Percentiles rank a stretch among this genome's conserved stretches.
Evolutionary conservation across 2,888 invertebrate species (phyloP).

Genomic region (Polydrusus pterygomalis): DNA sequence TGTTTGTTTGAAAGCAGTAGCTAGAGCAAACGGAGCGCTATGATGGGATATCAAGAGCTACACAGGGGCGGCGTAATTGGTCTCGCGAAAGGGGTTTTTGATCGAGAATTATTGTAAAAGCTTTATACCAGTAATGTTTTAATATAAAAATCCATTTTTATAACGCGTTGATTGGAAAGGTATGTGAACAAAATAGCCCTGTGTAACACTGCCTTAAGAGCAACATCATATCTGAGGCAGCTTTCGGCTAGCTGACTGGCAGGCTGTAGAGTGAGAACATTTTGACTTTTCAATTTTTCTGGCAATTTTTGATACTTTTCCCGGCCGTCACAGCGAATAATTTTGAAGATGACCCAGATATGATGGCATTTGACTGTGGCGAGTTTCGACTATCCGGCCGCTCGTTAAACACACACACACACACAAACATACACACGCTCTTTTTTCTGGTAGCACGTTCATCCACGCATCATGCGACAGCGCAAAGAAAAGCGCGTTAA

Average conservation of each 20-base stretch:
- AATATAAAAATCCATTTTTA: too few relatives aligned
- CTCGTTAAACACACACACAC: slow-evolving; percentile 6
- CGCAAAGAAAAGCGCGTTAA: background rate
- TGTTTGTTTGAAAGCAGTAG: too few relatives aligned
- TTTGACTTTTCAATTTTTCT: slow-evolving; percentile 34
- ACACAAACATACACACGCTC: background rate
- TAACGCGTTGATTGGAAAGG: background rate
- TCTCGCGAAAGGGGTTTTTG: too few relatives aligned
- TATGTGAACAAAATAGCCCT: background rate
- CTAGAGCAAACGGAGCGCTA: too few relatives aligned
- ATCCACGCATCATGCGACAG: slow-evolving; percentile 26
- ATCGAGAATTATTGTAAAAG: too few relatives aligned
- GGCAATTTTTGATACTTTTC: slow-evolving; percentile 68
- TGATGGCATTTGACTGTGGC: slow-evolving; percentile 79
- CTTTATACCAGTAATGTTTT: too few relatives aligned
- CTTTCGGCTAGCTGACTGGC: slow-evolving; percentile 44
- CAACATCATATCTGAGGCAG: slow-evolving; percentile 78
- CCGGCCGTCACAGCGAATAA: slow-evolving; percentile 68
- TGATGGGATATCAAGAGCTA: too few relatives aligned
- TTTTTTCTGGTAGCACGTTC: slow-evolving; percentile 10
- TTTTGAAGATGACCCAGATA: slow-evolving; percentile 76
- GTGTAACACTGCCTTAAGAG: slow-evolving; percentile 51
- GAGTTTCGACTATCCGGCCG: slow-evolving; percentile 62
- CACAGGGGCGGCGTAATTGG: too few relatives aligned
- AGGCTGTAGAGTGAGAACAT: slow-evolving; percentile 23